phyloP scores from a whole-genome alignment of 2,888 invertebrate species.

The Drosophila ustulata region DNA sequence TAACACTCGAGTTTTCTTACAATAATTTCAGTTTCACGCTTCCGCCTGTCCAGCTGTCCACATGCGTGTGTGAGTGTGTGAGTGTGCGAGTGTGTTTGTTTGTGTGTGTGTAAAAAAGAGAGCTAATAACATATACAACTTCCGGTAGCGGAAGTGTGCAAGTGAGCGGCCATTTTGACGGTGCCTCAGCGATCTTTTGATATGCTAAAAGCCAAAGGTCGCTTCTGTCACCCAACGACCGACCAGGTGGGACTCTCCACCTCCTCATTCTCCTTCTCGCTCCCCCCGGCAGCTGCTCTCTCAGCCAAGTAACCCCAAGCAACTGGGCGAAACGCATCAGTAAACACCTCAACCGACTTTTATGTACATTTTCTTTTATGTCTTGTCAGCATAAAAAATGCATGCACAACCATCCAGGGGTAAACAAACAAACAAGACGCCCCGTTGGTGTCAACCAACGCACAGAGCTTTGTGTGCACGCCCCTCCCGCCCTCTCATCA shows the following conservation, averaged over 20 bases:
- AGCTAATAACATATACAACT: conserved; percentile 75
- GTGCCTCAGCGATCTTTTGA: conserved; percentile 49
- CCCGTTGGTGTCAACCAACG: conserved; percentile 58
- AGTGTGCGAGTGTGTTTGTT: neutral
- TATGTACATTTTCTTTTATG: conserved; percentile 74
- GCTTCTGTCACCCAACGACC: conserved; percentile 23
- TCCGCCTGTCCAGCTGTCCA: conserved; percentile 66
- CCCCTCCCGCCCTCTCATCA: neutral
- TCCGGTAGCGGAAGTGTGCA: conserved; percentile 73
- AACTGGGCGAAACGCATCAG: conserved; percentile 70
- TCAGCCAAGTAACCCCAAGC: conserved; percentile 31
- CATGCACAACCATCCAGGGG: conserved; percentile 65
- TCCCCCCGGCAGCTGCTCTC: neutral
- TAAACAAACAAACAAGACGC: conserved; percentile 69
- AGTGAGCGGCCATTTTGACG: conserved; percentile 67
- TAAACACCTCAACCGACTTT: conserved; percentile 75
- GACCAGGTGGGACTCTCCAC: conserved; percentile 34
- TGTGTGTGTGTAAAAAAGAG: conserved; percentile 10
- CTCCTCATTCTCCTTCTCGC: neutral
- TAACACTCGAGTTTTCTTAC: conserved; percentile 49
- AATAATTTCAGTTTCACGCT: conserved; percentile 69
- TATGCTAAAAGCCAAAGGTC: conserved; percentile 63
- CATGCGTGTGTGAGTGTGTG: neutral
- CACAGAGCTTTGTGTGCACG: conserved; percentile 34
- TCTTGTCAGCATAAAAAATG: conserved; percentile 76